phyloP scores from a whole-genome alignment of 2,888 invertebrate species.

The Amiota mariae region DNA sequence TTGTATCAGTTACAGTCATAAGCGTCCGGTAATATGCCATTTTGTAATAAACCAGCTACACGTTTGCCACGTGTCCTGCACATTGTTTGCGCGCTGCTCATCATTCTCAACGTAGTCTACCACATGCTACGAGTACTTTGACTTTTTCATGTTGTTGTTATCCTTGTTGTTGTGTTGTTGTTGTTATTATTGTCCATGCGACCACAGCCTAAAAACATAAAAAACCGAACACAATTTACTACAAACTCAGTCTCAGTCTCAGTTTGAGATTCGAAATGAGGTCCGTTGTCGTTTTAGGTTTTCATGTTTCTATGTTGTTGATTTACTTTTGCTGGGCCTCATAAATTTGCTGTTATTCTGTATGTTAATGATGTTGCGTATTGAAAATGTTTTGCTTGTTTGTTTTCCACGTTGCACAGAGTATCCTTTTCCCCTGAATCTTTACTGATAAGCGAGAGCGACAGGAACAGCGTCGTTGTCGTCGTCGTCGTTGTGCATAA shows the following conservation, averaged over 20 bases:
- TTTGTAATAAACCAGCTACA: slow-evolving; percentile 44
- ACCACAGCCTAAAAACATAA: slow-evolving; percentile 24
- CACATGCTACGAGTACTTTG: not conserved
- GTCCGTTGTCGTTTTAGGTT: not conserved
- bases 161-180: not conserved
- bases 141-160: not conserved
- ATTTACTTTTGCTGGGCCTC: slow-evolving; percentile 5
- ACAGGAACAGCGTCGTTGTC: not conserved
- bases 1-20: slow-evolving; percentile 61
- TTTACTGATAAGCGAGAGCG: not conserved
- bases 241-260: slow-evolving; percentile 8
- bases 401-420: not conserved
- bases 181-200: not conserved
- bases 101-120: not conserved
- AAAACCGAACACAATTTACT: slow-evolving; percentile 9
- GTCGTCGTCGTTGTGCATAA: not conserved
- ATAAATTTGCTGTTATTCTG: slow-evolving; percentile 38
- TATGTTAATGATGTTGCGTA: slow-evolving; percentile 42
- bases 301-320: not conserved
- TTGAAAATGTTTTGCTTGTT: slow-evolving; percentile 27
- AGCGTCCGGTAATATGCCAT: slow-evolving; percentile 59
- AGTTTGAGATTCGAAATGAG: not conserved
- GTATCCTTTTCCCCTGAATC: not conserved
- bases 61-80: slow-evolving; percentile 39
- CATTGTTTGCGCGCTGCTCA: not conserved